Percentiles rank a stretch among this genome's conserved stretches.
phyloP scores from a whole-genome alignment of 2,888 invertebrate species.

The Cacoxenus indagator region DNA sequence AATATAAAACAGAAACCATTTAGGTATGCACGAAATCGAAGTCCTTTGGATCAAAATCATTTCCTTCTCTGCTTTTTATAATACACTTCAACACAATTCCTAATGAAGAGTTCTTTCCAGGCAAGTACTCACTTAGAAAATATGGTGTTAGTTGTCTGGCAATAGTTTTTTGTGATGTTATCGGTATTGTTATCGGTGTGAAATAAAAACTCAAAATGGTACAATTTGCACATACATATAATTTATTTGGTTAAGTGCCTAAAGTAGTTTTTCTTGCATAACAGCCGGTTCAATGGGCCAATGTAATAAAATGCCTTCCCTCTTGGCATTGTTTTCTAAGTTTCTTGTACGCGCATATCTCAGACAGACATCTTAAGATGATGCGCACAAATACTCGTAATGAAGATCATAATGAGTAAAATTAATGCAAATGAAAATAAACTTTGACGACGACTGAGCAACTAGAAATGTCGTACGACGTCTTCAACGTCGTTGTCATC shows the following conservation, averaged over 20 bases:
- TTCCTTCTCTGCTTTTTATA: too few species aligned
- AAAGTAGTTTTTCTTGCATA: slow-evolving; percentile 12
- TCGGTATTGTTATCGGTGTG: not conserved
- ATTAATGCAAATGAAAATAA: slow-evolving; percentile 63
- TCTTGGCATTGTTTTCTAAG: not conserved
- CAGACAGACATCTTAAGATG: slow-evolving; percentile 11
- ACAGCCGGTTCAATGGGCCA: slow-evolving; percentile 10
- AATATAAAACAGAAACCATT: too few species aligned
- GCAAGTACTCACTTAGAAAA: too few species aligned
- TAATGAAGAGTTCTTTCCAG: too few species aligned
- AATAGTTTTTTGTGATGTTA: not conserved
- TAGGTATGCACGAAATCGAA: too few species aligned
- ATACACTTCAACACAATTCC: too few species aligned
- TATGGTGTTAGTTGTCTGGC: not conserved
- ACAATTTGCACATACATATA: not conserved
- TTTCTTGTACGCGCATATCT: not conserved
- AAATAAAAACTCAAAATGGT: not conserved
- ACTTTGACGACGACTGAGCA: slow-evolving; percentile 44
- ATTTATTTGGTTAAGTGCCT: not conserved
- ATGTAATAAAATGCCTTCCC: not conserved
- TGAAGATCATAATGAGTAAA: slow-evolving; percentile 54
- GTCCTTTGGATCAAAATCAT: too few species aligned
- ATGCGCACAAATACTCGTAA: not conserved
- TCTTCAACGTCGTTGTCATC: not conserved
- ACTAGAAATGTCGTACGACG: not conserved